Evolutionary conservation across 2,797 vertebrate genomes (phyloP).

Genomic region (Anguilla pacifica): DNA sequence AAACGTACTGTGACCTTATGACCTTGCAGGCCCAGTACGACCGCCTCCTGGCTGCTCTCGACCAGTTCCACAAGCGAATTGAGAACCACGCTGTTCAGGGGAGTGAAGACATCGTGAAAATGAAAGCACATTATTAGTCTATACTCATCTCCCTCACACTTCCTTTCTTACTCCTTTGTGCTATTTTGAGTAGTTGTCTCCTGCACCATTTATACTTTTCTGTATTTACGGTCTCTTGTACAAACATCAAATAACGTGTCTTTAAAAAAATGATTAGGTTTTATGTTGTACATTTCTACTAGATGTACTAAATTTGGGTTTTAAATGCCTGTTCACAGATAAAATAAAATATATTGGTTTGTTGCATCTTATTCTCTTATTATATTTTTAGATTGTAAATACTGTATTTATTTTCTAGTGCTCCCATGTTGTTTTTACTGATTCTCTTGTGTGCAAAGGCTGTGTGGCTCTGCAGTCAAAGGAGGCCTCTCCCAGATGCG

Average conservation of each 20-base stretch:
- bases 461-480: too few relatives aligned
- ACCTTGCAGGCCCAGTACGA: slow-evolving; percentile 57
- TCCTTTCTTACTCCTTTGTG: neutral
- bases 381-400: neutral
- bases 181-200: neutral
- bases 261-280: neutral
- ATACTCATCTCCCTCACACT: neutral
- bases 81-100: slow-evolving; percentile 55
- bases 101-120: slow-evolving; percentile 56
- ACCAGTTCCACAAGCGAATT: slow-evolving; percentile 63
- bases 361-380: neutral
- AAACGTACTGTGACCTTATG: neutral
- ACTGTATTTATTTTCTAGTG: too few relatives aligned
- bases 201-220: neutral
- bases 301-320: neutral
- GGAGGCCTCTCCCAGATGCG: too few relatives aligned
- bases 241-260: neutral
- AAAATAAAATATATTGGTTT: neutral
- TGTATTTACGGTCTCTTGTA: neutral
- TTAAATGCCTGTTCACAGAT: neutral
- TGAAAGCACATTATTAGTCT: slow-evolving; percentile 50
- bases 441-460: too few relatives aligned
- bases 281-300: neutral
- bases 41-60: slow-evolving; percentile 56
- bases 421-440: too few relatives aligned